Evolutionary conservation across 1,140 invertebrate genomes (phyloP).

Genomic region (Drosophila nebulosa): DNA sequence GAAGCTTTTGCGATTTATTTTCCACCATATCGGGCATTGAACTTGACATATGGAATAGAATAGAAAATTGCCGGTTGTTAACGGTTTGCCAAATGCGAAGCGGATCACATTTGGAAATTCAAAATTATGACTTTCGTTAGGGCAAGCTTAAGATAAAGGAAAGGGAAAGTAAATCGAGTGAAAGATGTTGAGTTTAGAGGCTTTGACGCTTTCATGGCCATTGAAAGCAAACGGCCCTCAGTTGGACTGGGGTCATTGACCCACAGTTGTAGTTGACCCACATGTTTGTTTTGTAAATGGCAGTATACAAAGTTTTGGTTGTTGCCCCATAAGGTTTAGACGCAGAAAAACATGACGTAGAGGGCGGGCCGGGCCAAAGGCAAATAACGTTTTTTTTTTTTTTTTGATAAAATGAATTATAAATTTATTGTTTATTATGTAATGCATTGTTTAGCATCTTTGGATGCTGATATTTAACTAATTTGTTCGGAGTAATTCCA

Average conservation of each 20-base stretch:
- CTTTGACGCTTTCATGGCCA: background rate
- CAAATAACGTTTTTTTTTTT: too few relatives aligned
- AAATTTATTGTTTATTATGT: background rate
- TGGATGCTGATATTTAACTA: background rate
- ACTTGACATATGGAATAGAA: constrained; percentile 25
- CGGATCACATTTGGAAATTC: background rate
- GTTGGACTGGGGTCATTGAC: background rate
- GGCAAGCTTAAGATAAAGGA: background rate
- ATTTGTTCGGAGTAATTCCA: background rate
- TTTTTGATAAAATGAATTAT: background rate
- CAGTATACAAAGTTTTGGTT: background rate
- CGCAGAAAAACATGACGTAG: background rate
- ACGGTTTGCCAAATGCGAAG: background rate
- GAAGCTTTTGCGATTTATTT: background rate
- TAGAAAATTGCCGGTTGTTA: background rate
- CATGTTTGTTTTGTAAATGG: background rate
- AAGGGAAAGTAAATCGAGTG: background rate
- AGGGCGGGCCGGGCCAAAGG: too few relatives aligned
- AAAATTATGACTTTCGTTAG: background rate
- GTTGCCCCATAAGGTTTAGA: background rate
- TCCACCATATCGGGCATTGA: constrained; percentile 36
- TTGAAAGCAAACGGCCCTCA: background rate
- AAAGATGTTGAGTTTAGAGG: background rate
- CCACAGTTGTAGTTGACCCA: background rate
- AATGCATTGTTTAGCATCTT: background rate